phyloP scores from a whole-genome alignment of 2,113 vertebrate genomes.

The Ictalurus furcatus region DNA sequence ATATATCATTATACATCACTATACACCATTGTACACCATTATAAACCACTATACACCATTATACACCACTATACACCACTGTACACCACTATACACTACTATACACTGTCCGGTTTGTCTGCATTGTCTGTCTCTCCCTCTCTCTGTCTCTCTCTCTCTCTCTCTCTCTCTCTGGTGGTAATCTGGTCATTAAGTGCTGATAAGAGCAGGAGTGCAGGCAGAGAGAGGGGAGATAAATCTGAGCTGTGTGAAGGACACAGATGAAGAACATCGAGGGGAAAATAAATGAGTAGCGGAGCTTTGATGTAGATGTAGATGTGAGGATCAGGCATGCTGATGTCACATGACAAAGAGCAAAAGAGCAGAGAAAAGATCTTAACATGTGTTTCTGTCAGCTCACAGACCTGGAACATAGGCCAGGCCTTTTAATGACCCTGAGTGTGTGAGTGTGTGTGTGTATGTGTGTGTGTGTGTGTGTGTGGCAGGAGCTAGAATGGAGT shows the following conservation, averaged over 20 bases:
- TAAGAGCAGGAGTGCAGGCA: slow-evolving; percentile 16
- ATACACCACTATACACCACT: no score
- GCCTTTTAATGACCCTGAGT: background rate
- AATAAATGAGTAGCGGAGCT: background rate
- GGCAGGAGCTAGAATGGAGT: background rate
- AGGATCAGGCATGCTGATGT: background rate
- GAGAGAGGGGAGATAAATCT: background rate
- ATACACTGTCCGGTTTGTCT: background rate
- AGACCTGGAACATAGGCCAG: background rate
- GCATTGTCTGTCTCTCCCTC: background rate
- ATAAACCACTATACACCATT: no score
- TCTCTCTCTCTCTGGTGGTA: background rate
- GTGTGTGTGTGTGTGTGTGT: slow-evolving; percentile 1
- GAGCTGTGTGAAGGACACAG: background rate
- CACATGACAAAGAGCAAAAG: background rate
- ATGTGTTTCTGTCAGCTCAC: slow-evolving; percentile 51
- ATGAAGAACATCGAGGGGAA: background rate
- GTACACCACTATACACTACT: no score
- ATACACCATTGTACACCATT: no score
- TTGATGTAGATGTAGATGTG: background rate
- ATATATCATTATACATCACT: no score
- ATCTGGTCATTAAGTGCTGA: slow-evolving; percentile 25
- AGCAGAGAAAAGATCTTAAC: slow-evolving; percentile 35
- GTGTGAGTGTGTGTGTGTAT: slow-evolving; percentile 2
- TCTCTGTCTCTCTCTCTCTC: slow-evolving; percentile 33